Evolutionary conservation across 1,140 invertebrate genomes (phyloP), one percentile per base, ranked within the genome.

Genomic region (Drosophila kanapiae): DNA sequence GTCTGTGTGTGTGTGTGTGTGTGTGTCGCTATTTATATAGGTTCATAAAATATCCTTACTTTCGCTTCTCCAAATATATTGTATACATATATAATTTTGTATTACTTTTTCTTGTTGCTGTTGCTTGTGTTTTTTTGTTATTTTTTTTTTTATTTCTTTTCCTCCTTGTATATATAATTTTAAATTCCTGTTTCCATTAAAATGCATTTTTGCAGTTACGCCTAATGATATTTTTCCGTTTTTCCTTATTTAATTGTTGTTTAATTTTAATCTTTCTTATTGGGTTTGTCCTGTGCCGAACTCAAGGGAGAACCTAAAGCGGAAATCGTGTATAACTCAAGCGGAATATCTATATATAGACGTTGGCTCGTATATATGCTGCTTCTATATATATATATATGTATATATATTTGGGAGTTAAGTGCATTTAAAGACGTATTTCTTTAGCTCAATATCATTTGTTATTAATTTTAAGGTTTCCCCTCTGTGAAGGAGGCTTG

Each of bases 111-210:
- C 40, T 65, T 33, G 23, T 56, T 70, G 37, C 38, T 45, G 38
- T 56, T 56, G 63, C 63, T 71, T 57, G 40, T 69, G 11, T 38
- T 38, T 27, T 43, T 11, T n/a, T n/a, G n/a, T n/a, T n/a, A n/a
- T 62, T 29, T 38, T n/a, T 1, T 56, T 56, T 45, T 47, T 69
- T 16, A 48, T 31, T 31, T 31, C 6, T 31, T 31, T 31, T n/a
- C 14, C 23, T 29, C 33, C 11, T 74, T 87, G 77, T 87, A 83
- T 87, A 87, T 87, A 87, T 87, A 70, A 64, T 75, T 83, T 87
- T 87, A 87, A 87, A 87, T 87, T 87, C 84, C 84, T 87, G 84
- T 87, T 87, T 87, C 84, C 80, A 75, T 87, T 87, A 88, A 87
- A 87, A 87, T 87, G 84, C 84, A 87, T 83, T 88, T 82, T 87